Conservation (phyloP, 2,888 invertebrate species). For the Criorhina ranunculi region DNA sequence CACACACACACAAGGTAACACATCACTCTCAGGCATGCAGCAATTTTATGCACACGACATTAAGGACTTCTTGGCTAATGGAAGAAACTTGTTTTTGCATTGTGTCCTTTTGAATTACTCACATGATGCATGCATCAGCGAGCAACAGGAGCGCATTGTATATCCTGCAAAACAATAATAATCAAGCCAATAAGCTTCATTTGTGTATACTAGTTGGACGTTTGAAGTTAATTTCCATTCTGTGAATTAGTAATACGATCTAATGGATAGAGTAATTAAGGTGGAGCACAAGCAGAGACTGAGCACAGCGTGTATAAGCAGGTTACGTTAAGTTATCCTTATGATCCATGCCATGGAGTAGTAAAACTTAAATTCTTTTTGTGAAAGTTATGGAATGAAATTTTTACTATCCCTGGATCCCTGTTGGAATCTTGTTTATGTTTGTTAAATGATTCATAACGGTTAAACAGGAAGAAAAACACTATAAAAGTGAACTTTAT, state of each 20-base stretch:
- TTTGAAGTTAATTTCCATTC: slow-evolving; percentile 28
- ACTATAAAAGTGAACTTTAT: slow-evolving; percentile 56
- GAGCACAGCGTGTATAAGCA: not conserved
- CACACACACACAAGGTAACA: not conserved
- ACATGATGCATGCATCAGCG: slow-evolving; percentile 45
- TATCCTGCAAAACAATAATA: slow-evolving; percentile 1
- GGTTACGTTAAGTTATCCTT: too few species aligned
- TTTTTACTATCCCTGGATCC: slow-evolving; percentile 37
- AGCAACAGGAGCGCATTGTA: not conserved
- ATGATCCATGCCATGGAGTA: too few species aligned
- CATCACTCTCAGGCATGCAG: slow-evolving; percentile 1
- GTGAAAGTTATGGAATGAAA: not conserved
- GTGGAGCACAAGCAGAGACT: slow-evolving; percentile 8
- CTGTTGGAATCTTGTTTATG: slow-evolving; percentile 36
- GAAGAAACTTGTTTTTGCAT: slow-evolving; percentile 71
- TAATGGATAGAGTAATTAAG: slow-evolving; percentile 56
- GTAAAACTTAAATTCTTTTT: too few species aligned
- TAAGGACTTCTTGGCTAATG: slow-evolving; percentile 68
- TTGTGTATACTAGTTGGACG: slow-evolving; percentile 17
- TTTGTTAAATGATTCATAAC: slow-evolving; percentile 61
- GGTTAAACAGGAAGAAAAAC: slow-evolving; percentile 44
- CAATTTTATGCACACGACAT: not conserved
- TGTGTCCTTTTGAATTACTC: slow-evolving; percentile 63
- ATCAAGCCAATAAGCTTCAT: slow-evolving; percentile 59
- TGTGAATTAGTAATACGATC: slow-evolving; percentile 59